A percentile compares a stretch with the other conserved stretches of the same genome.
Evolutionary conservation across 2,888 invertebrate species (phyloP).

Genomic region (Leucophenga montana): DNA sequence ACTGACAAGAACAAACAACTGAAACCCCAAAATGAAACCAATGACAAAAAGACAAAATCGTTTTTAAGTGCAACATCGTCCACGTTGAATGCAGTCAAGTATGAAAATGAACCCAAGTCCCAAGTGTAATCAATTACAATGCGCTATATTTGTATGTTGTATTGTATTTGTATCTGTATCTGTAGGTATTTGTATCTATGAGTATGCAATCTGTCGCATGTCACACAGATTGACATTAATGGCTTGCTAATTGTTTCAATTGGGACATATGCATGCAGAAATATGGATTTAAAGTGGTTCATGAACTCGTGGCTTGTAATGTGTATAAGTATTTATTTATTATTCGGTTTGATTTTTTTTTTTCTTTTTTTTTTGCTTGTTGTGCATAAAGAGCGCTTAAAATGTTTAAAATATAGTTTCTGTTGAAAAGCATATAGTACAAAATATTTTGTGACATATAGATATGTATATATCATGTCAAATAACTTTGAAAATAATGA

Average conservation of each 20-base stretch:
- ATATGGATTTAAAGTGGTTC: constrained; percentile 20
- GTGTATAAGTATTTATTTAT: too few species aligned
- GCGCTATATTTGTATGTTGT: constrained; percentile 23
- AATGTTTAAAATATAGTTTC: too few species aligned
- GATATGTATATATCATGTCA: too few species aligned
- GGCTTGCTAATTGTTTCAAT: constrained; percentile 51
- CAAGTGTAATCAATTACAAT: constrained; percentile 55
- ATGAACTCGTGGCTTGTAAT: too few species aligned
- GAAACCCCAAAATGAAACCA: constrained; percentile 16
- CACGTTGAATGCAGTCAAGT: constrained; percentile 12
- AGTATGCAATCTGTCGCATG: constrained; percentile 35
- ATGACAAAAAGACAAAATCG: constrained; percentile 33
- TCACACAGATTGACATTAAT: constrained; percentile 47
- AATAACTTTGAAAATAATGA: too few species aligned
- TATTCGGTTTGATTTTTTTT: too few species aligned
- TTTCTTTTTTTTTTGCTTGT: too few species aligned
- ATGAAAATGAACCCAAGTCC: constrained; percentile 46
- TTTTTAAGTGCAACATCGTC: constrained; percentile 43
- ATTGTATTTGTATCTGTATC: constrained; percentile 2
- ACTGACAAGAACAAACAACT: constrained; percentile 36
- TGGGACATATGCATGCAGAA: neutral
- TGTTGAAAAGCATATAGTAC: too few species aligned
- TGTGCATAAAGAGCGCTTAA: too few species aligned
- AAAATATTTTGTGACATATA: too few species aligned
- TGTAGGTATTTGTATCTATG: constrained; percentile 28